phyloP scores from a whole-genome alignment of 2,888 invertebrate genomes.

The Uropetala carovei region DNA sequence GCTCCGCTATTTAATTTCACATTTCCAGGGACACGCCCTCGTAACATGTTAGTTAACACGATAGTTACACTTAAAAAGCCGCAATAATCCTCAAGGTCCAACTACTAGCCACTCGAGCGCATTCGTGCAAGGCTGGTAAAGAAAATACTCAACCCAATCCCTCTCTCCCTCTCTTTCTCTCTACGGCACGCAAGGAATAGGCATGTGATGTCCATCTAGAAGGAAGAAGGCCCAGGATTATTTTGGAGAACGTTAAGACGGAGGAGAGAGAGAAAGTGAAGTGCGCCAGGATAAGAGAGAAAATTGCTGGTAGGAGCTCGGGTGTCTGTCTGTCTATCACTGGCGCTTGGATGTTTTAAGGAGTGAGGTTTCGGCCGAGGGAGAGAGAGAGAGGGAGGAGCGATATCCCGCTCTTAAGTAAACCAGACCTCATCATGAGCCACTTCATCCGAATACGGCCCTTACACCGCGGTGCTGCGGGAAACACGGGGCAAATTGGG shows the following conservation, averaged over 20 bases:
- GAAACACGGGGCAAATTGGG: constrained; percentile 36
- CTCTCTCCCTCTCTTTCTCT: no score
- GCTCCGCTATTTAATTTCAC: no score
- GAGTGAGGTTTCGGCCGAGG: background rate
- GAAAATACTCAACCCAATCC: no score
- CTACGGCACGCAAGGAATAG: no score
- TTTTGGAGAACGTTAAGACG: background rate
- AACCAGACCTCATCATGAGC: background rate
- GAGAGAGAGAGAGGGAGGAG: background rate
- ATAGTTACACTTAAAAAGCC: no score
- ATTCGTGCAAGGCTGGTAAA: no score
- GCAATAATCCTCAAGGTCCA: no score
- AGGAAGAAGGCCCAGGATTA: background rate
- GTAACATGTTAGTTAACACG: no score
- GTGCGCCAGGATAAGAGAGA: background rate
- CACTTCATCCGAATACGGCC: background rate
- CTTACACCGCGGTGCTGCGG: background rate
- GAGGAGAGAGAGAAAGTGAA: background rate
- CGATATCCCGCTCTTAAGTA: constrained; percentile 26
- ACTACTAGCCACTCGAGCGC: no score
- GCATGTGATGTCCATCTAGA: no score
- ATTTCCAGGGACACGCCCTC: no score
- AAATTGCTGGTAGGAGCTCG: background rate
- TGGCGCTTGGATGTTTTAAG: background rate
- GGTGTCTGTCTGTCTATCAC: background rate